Evolutionary conservation across 2,888 invertebrate genomes (phyloP).

Genomic region (Lasioglossum lativentre): DNA sequence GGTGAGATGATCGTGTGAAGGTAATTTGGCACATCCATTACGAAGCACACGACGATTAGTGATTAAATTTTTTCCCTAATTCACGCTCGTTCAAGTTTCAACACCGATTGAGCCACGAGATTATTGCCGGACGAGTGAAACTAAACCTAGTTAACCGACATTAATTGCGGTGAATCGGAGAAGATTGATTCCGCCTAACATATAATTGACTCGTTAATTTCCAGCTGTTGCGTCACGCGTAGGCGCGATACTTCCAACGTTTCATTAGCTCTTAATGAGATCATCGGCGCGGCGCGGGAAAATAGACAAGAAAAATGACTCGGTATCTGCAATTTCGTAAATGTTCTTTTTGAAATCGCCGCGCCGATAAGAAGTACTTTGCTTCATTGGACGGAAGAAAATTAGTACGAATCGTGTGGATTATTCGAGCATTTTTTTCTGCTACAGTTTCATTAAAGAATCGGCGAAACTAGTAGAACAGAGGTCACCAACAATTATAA

Average conservation of each 20-base stretch:
- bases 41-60: not conserved
- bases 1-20: constrained; percentile 32
- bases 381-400: not conserved
- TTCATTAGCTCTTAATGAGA: constrained; percentile 67
- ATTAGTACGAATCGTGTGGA: not conserved
- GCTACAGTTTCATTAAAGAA: too few species aligned
- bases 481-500: too few species aligned
- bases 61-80: constrained; percentile 35
- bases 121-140: constrained; percentile 38
- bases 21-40: constrained; percentile 41
- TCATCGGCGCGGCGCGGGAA: constrained; percentile 55
- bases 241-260: constrained; percentile 58
- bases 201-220: constrained; percentile 72
- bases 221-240: constrained; percentile 64
- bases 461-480: too few species aligned
- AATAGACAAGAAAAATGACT: constrained; percentile 28
- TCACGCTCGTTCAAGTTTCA: constrained; percentile 19
- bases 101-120: constrained; percentile 12
- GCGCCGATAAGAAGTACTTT: not conserved
- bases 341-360: not conserved
- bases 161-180: constrained; percentile 66
- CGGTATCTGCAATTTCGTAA: constrained; percentile 16
- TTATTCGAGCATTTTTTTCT: not conserved
- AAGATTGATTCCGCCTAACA: constrained; percentile 67
- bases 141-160: constrained; percentile 63